These are phyloP conservation scores for Meta bourneti DNA, from an alignment of 2,888 invertebrate genomes.

Conservation along the genomic window DNA sequence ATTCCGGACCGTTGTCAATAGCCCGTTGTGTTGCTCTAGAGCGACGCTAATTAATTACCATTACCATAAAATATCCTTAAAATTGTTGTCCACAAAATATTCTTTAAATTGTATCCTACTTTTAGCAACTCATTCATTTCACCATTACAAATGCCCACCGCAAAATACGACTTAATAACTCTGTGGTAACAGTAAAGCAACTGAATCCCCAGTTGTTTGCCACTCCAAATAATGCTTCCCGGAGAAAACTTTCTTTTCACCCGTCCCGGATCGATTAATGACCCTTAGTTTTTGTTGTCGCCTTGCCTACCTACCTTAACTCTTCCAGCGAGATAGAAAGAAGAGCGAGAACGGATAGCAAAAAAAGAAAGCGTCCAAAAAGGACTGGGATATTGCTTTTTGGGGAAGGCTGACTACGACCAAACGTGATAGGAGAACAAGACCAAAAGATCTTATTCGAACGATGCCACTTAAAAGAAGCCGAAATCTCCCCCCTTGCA, in stretches of 20 bases:
- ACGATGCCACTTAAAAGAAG: constrained; percentile 68
- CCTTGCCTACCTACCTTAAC: constrained; percentile 43
- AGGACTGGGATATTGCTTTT: constrained; percentile 61
- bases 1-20: too few relatives aligned
- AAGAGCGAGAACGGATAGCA: constrained; percentile 8
- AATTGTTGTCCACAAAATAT: too few relatives aligned
- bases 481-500: constrained; percentile 27
- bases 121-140: too few relatives aligned
- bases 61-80: too few relatives aligned
- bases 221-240: constrained; percentile 46
- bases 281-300: constrained; percentile 44
- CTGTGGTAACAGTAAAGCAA: background rate
- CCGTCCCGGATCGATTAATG: constrained; percentile 60
- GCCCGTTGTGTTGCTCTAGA: too few relatives aligned
- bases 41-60: too few relatives aligned
- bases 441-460: constrained; percentile 64
- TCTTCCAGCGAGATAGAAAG: background rate
- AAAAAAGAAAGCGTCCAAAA: constrained; percentile 15
- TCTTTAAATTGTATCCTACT: too few relatives aligned
- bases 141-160: too few relatives aligned
- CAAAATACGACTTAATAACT: too few relatives aligned
- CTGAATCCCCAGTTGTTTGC: constrained; percentile 45
- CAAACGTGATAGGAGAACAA: constrained; percentile 69
- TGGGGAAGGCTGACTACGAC: constrained; percentile 51
- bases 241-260: constrained; percentile 1